Evolutionary conservation across 2,113 vertebrate genomes (phyloP), one percentile per base, ranked within the genome.

Genomic region (Grantiella picta): DNA sequence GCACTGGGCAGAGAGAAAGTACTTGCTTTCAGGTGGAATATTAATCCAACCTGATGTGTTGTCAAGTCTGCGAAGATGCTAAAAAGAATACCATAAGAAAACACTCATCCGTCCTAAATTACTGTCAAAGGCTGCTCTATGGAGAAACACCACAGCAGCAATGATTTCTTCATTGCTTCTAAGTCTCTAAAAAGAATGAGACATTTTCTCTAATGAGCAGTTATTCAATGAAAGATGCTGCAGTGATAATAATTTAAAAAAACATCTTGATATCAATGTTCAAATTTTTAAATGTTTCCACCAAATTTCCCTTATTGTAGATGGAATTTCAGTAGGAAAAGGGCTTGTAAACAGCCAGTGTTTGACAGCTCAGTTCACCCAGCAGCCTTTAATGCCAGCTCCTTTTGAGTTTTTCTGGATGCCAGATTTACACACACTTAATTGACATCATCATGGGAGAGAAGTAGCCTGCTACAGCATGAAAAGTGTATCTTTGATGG

Each of bases 61-160:
- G 87, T 97, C 90, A 97, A 72, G 57, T 70, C 90, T 22, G 19
- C 72, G 88, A 78, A 86, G 63, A 92, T 69, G 70, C 66, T 96
- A 94, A 97, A 93, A 95, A 89, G 81, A 94, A 89, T 89, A 92
- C 35, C 4, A 27, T 40, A 90, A 90, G 76, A 97, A 95, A 94
- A 93, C 66, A 95, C 82, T 95, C 25, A 70, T 94, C 90, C 95
- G 71, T 44, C 42, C 31, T 90, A 97, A 97, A 97, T 93, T 94
- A 96, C 95, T 88, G 90, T 89, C 92, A 89, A 89, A 92, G 47
- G 83, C 78, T 92, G 40, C 82, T 94, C 89, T 85, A 78, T 68
- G 92, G 94, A 93, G 27, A 95, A 45, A 59, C 38, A 85, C 86
- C 87, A 86, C 44, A 92, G 59, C 44, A 86, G 36, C 44, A 93